phyloP scores from a whole-genome alignment of 2,888 invertebrate genomes.

The Coleophora deauratella region DNA sequence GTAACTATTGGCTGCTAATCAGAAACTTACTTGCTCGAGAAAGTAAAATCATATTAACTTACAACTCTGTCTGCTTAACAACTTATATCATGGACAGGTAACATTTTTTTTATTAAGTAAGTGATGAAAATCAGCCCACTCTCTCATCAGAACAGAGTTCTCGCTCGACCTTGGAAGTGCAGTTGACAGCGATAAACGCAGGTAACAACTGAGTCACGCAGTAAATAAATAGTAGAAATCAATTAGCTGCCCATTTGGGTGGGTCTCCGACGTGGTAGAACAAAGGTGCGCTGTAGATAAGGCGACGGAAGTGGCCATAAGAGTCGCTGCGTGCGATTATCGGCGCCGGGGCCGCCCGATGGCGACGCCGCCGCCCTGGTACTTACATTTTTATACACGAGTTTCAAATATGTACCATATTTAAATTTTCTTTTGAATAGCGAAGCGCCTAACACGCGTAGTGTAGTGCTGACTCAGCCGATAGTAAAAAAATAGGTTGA shows the following conservation, averaged over 20 bases:
- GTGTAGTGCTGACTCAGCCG: too few species aligned
- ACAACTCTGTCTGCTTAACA: too few species aligned
- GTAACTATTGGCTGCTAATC: constrained; percentile 27
- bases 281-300: constrained; percentile 50
- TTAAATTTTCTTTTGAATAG: neutral
- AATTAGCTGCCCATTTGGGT: constrained; percentile 41
- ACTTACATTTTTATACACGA: constrained; percentile 1
- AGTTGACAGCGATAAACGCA: neutral
- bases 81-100: too few species aligned
- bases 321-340: constrained; percentile 20
- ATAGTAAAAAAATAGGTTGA: too few species aligned
- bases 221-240: constrained; percentile 41
- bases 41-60: constrained; percentile 21
- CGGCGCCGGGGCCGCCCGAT: constrained; percentile 10
- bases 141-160: too few species aligned
- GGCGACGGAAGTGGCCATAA: constrained; percentile 52
- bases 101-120: too few species aligned
- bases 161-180: too few species aligned
- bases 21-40: constrained; percentile 24
- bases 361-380: constrained; percentile 8
- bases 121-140: too few species aligned
- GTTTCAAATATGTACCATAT: neutral
- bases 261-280: constrained; percentile 40
- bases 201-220: constrained; percentile 24
- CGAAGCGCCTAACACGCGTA: neutral